Conservation (phyloP, 2,113 vertebrate species). For the Pomatostomus ruficeps region DNA sequence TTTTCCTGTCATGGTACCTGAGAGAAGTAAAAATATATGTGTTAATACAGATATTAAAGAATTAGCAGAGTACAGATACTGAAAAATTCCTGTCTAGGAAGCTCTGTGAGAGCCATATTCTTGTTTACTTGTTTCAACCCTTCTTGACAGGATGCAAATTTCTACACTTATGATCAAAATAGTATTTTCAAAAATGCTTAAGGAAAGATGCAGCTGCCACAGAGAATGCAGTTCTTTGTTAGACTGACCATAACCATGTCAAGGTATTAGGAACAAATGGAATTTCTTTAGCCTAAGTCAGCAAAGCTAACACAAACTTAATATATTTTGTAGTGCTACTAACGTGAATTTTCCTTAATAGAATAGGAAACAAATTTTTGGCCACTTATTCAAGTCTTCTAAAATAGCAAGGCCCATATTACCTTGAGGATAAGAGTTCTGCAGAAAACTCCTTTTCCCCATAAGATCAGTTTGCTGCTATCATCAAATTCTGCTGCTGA, state of each 20-base stretch:
- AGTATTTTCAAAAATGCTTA: slow-evolving; percentile 13
- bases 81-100: background rate
- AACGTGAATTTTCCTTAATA: background rate
- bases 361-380: background rate
- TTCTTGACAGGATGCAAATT: slow-evolving; percentile 39
- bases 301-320: background rate
- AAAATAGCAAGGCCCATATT: slow-evolving; percentile 1
- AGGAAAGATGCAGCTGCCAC: background rate
- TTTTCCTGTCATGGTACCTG: slow-evolving; percentile 1
- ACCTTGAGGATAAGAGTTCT: background rate
- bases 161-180: slow-evolving; percentile 34
- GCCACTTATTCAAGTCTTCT: background rate
- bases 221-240: background rate
- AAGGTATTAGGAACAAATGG: background rate
- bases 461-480: background rate
- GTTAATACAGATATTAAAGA: slow-evolving; percentile 29
- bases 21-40: slow-evolving; percentile 13
- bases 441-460: background rate
- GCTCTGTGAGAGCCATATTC: background rate
- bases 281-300: background rate
- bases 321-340: background rate
- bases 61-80: background rate
- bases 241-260: background rate
- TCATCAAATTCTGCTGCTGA: background rate
- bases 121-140: slow-evolving; percentile 26